phyloP scores from a whole-genome alignment of 2,797 vertebrate species.

The Simalia tracyae region DNA sequence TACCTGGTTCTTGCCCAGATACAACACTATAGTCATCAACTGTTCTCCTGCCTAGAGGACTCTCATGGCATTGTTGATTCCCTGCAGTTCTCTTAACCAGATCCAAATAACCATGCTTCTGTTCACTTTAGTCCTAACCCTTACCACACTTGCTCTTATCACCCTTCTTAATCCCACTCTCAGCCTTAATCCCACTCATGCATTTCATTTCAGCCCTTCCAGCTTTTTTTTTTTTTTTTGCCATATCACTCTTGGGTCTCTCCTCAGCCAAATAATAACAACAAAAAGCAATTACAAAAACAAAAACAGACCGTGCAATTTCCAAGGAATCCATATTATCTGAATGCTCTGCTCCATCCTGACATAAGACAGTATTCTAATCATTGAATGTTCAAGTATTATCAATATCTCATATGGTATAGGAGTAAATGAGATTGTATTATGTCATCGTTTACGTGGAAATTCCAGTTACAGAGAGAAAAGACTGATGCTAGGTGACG shows the following conservation, averaged over 20 bases:
- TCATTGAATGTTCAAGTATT: neutral
- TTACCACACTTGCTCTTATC: neutral
- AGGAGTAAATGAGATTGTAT: neutral
- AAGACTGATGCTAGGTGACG: neutral
- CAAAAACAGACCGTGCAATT: neutral
- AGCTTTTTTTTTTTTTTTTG: neutral
- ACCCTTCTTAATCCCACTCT: neutral
- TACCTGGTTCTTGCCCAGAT: neutral
- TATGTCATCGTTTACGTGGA: neutral
- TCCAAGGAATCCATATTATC: neutral
- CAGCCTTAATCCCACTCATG: neutral
- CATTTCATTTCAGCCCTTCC: conserved; percentile 1
- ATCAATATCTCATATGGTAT: neutral
- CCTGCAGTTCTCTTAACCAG: neutral
- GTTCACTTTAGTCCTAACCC: neutral
- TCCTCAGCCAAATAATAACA: conserved; percentile 34
- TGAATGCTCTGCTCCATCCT: neutral
- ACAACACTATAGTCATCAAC: no score
- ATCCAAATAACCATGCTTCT: neutral
- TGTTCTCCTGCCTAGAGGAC: neutral
- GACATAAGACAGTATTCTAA: neutral
- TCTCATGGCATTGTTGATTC: neutral
- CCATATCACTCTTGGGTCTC: conserved; percentile 34
- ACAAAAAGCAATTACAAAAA: neutral
- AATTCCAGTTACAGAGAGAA: neutral